These are phyloP conservation scores for Drosophila ezoana DNA, from an alignment of 2,888 invertebrate genomes.

Conservation along the genomic window DNA sequence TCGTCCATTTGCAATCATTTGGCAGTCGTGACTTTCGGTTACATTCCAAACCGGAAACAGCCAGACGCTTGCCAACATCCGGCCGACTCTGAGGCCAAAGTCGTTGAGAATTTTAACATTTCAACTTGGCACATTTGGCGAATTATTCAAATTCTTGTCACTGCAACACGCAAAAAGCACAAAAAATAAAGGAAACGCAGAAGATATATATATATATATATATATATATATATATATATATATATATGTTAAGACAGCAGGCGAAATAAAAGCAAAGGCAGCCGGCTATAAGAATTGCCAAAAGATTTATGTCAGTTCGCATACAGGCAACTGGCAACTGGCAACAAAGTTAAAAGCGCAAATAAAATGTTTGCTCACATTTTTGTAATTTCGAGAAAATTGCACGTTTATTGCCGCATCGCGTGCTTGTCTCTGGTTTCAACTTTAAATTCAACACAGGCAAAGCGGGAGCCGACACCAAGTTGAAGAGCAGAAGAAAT, in stretches of 20 bases:
- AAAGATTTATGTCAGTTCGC: constrained; percentile 67
- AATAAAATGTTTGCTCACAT: constrained; percentile 78
- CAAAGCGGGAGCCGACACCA: constrained; percentile 1
- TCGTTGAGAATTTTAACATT: constrained; percentile 75
- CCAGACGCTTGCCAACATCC: constrained; percentile 74
- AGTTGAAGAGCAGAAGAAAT: not conserved
- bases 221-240: not conserved
- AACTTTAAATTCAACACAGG: constrained; percentile 53
- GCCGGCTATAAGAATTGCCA: constrained; percentile 59
- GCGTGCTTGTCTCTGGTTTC: constrained; percentile 50
- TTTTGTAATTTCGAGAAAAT: constrained; percentile 77
- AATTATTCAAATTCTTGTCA: constrained; percentile 81
- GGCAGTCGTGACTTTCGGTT: constrained; percentile 72
- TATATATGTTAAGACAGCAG: constrained; percentile 9
- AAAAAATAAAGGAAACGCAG: constrained; percentile 17
- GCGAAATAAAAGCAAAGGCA: constrained; percentile 46
- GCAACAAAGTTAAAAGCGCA: constrained; percentile 64
- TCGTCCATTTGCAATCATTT: constrained; percentile 81
- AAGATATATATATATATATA: constrained; percentile 13
- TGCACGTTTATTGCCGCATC: constrained; percentile 69
- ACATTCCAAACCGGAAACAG: constrained; percentile 68
- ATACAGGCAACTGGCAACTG: constrained; percentile 21
- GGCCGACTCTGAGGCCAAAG: constrained; percentile 39
- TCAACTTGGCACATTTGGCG: constrained; percentile 80
- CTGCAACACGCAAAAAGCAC: constrained; percentile 57